These are phyloP conservation scores for Ammodytes dubius DNA, from an alignment of 2,113 vertebrate species.

Conservation along the genomic window DNA sequence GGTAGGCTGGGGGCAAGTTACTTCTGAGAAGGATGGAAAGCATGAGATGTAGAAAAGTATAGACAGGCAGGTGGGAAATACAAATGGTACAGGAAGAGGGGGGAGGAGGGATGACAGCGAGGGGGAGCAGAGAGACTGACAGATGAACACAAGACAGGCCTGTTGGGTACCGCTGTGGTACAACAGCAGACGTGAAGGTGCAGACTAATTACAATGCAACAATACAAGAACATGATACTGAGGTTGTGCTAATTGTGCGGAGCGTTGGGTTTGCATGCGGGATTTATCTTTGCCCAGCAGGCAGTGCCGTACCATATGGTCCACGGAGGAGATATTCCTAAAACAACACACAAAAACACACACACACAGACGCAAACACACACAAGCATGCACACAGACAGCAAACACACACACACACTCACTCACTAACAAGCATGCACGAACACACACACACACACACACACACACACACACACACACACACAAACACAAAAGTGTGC, in stretches of 20 bases:
- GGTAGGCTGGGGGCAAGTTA: conserved; percentile 46
- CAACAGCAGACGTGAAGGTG: conserved; percentile 66
- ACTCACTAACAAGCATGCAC: conserved; percentile 46
- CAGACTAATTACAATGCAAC: conserved; percentile 68
- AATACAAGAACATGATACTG: conserved; percentile 57
- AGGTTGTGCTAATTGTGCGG: conserved; percentile 52
- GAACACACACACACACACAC: conserved; percentile 43
- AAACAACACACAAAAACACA: conserved; percentile 58
- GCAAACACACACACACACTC: conserved; percentile 33
- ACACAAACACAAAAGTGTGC: conserved; percentile 19
- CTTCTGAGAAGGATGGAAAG: conserved; percentile 42
- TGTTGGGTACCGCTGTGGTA: conserved; percentile 50
- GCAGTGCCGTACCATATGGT: conserved; percentile 79
- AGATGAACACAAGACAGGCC: conserved; percentile 58
- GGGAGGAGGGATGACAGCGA: not conserved
- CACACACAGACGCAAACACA: conserved; percentile 48
- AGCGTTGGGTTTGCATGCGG: conserved; percentile 60
- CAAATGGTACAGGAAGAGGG: conserved; percentile 21
- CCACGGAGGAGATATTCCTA: conserved; percentile 69
- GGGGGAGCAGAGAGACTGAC: conserved; percentile 48
- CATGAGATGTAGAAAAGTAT: conserved; percentile 59
- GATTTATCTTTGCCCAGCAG: conserved; percentile 82
- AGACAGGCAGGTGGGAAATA: conserved; percentile 56
- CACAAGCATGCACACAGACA: conserved; percentile 42
- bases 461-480: conserved; percentile 46